These are phyloP conservation scores for Tinamus guttatus DNA, from an alignment of 2,113 vertebrate species.

Conservation along the genomic window DNA sequence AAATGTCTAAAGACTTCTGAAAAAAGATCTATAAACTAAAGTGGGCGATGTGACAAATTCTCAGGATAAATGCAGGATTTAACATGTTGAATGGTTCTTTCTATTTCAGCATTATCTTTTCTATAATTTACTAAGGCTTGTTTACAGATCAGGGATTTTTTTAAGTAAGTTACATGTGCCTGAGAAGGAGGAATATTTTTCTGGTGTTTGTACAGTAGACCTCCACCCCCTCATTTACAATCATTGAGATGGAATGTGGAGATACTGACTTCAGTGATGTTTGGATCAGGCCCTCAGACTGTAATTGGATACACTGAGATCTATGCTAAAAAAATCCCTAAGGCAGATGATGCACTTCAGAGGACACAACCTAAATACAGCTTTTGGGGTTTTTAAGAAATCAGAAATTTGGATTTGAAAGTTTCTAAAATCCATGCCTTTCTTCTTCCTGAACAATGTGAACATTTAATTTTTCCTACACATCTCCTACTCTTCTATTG, in stretches of 20 bases:
- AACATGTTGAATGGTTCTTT: neutral
- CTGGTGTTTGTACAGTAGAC: neutral
- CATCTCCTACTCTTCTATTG: conserved; percentile 67
- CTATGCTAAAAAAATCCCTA: neutral
- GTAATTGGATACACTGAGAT: conserved; percentile 6
- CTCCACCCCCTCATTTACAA: conserved; percentile 14
- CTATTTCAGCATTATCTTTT: neutral
- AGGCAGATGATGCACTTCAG: conserved; percentile 19
- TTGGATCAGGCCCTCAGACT: conserved; percentile 21
- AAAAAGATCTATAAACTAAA: neutral
- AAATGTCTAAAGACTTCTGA: neutral
- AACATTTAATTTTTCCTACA: conserved; percentile 70
- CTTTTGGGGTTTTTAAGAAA: conserved; percentile 11
- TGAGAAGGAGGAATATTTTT: conserved; percentile 17
- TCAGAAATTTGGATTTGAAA: conserved; percentile 38
- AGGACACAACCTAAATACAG: conserved; percentile 7
- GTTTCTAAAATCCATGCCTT: conserved; percentile 41
- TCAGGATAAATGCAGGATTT: neutral
- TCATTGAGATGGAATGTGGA: conserved; percentile 40
- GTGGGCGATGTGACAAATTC: neutral
- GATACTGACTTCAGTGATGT: conserved; percentile 24
- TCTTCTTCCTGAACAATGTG: conserved; percentile 65
- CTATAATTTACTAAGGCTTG: neutral
- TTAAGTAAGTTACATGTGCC: neutral
- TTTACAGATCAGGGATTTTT: neutral